Base-by-base conservation (phyloP, 1,140 invertebrate genomes). In the Ruditapes philippinarum region DNA sequence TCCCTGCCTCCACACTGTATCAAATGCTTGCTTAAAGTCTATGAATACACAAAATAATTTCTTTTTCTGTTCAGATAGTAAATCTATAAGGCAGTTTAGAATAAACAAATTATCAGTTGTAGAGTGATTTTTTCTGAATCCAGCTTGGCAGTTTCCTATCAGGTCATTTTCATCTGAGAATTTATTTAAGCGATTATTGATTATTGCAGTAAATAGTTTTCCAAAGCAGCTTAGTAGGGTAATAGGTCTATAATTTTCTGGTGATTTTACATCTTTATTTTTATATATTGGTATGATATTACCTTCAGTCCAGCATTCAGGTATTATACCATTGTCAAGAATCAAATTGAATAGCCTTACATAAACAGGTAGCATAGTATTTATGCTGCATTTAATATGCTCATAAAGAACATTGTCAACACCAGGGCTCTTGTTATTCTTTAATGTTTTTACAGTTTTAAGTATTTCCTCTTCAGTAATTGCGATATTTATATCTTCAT, bases 291-390 rank as follows among this genome's bases (percentile, higher is more conserved):
- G 42, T 14, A 45, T 45, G 42, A 45, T 14, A 45, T 45, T 45
- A 45, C 42, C 42, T 45, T 45, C 42, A 7, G 42, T 45, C 42
- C 42, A 45, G 42, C 42, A 45, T 45, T 14, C 42, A 45, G 42
- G 42, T 45, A 45, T 45, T 45, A 45, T 14, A 5, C 42, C 5
- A 45, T 5, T 7, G 14, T 45, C 42, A 45, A 45, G 14, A 45
- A 45, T 45, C 5, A 45, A 7, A 45, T 45, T 45, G 42, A 45
- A 45, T 45, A 54, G 51, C 22, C 73, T 81, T 3, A 81, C 38
- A 45, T 73, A 90, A 5, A 81, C 57, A 25, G 83, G 89, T 14
- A 90, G 7, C 49, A 90, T 65, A 31, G 73, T 74, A 78, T 90
- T 33, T 9, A 73, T 2, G 22, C 76, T 31, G 31, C 0, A 22